These are phyloP conservation scores for Phania funesta DNA, from an alignment of 2,888 invertebrate genomes.

Conservation along the genomic window DNA sequence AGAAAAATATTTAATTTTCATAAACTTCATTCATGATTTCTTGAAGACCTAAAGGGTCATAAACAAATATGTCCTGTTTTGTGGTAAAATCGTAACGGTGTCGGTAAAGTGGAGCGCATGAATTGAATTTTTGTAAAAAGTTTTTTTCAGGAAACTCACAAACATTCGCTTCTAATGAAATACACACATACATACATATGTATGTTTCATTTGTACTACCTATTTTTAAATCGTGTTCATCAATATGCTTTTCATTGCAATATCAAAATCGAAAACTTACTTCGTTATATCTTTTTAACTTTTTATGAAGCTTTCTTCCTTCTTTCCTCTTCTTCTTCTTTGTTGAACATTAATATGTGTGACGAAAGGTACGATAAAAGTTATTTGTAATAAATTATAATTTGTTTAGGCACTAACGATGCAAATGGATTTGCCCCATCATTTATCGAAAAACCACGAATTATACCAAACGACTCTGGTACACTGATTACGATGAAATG, in stretches of 20 bases:
- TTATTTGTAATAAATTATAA: not conserved
- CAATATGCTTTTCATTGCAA: slow-evolving; percentile 53
- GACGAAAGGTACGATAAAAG: not conserved
- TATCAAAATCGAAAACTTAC: slow-evolving; percentile 24
- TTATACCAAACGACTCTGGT: slow-evolving; percentile 98
- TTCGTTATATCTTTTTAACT: slow-evolving; percentile 9
- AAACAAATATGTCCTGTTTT: no score
- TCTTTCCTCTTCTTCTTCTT: no score
- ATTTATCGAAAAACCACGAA: slow-evolving; percentile 98
- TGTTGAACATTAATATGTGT: not conserved
- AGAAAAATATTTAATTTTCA: no score
- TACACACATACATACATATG: no score
- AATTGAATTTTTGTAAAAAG: not conserved
- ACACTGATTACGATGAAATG: slow-evolving; percentile 98
- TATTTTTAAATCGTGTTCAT: slow-evolving; percentile 34
- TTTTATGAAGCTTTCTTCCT: slow-evolving; percentile 11
- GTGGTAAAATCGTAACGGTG: no score
- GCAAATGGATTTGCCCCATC: slow-evolving; percentile 95
- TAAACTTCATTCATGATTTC: no score
- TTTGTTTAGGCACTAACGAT: slow-evolving; percentile 89
- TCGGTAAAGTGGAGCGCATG: no score
- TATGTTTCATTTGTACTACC: slow-evolving; percentile 3
- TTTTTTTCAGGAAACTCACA: not conserved
- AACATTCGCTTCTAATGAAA: not conserved
- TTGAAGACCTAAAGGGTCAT: no score